Conservation (phyloP, 1,140 invertebrate species). For the Thalassaphorura encarpata region DNA sequence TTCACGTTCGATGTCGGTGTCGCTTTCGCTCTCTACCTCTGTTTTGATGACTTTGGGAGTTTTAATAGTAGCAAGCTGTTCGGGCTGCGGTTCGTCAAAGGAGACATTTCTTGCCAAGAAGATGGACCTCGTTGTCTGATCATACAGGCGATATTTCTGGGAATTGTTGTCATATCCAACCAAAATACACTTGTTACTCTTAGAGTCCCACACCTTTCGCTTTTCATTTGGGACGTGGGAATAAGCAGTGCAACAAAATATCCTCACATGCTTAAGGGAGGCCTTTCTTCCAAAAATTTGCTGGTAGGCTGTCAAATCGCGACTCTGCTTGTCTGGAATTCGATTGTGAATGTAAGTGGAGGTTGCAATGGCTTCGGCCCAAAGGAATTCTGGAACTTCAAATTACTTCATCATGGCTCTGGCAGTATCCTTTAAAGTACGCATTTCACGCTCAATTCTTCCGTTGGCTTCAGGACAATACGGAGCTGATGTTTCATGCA, state of each 20-base stretch:
- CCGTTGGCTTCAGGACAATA: slow-evolving; percentile 45
- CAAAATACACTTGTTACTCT: slow-evolving; percentile 17
- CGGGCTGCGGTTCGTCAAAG: neutral
- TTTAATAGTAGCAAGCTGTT: too few species aligned
- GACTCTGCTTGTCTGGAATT: slow-evolving; percentile 36
- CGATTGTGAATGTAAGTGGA: slow-evolving; percentile 40
- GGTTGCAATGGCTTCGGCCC: slow-evolving; percentile 32
- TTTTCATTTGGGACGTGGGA: slow-evolving; percentile 37
- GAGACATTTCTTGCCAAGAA: neutral
- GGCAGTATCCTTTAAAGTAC: neutral
- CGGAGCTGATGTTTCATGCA: slow-evolving; percentile 31
- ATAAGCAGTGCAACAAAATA: slow-evolving; percentile 41
- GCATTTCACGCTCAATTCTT: slow-evolving; percentile 17
- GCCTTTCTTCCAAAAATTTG: slow-evolving; percentile 40
- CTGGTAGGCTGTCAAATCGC: slow-evolving; percentile 38
- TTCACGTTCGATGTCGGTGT: neutral
- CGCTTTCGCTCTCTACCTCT: neutral
- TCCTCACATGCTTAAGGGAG: slow-evolving; percentile 41
- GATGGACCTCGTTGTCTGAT: neutral
- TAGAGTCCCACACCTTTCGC: slow-evolving; percentile 37
- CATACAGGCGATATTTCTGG: slow-evolving; percentile 3
- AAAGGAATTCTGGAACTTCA: neutral
- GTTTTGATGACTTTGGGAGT: neutral
- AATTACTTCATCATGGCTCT: neutral
- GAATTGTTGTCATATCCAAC: slow-evolving; percentile 4